phyloP scores from a whole-genome alignment of 2,113 vertebrate genomes.

The Scortum barcoo region DNA sequence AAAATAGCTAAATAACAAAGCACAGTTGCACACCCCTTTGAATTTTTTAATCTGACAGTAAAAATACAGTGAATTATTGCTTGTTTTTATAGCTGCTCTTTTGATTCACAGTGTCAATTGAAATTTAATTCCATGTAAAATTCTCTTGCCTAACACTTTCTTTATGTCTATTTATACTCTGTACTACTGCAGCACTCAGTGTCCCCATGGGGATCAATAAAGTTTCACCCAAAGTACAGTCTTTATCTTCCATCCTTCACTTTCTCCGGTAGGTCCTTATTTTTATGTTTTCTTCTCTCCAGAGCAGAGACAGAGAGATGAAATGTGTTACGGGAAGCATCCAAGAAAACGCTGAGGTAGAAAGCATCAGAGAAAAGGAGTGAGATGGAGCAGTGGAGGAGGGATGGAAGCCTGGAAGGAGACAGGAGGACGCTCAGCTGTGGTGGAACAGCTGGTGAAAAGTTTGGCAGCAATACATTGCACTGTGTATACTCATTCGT shows the following conservation, averaged over 20 bases:
- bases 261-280: not conserved
- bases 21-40: not conserved
- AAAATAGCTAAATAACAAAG: not conserved
- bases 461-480: too few relatives aligned
- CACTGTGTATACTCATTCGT: too few relatives aligned
- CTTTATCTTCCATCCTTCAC: not conserved
- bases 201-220: slow-evolving; percentile 9
- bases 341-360: not conserved
- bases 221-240: not conserved
- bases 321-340: not conserved
- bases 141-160: not conserved
- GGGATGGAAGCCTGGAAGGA: not conserved
- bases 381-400: not conserved
- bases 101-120: not conserved
- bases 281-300: not conserved
- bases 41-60: not conserved
- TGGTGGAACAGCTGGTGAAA: not conserved
- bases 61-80: not conserved
- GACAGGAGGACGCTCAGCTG: not conserved
- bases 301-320: not conserved
- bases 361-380: not conserved
- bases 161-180: not conserved
- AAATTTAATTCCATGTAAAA: not conserved
- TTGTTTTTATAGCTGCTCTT: not conserved
- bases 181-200: not conserved